A percentile compares a stretch with the other conserved stretches of the same genome.
Conservation (phyloP, 2,888 invertebrate genomes). For the Mayetiola destructor region DNA sequence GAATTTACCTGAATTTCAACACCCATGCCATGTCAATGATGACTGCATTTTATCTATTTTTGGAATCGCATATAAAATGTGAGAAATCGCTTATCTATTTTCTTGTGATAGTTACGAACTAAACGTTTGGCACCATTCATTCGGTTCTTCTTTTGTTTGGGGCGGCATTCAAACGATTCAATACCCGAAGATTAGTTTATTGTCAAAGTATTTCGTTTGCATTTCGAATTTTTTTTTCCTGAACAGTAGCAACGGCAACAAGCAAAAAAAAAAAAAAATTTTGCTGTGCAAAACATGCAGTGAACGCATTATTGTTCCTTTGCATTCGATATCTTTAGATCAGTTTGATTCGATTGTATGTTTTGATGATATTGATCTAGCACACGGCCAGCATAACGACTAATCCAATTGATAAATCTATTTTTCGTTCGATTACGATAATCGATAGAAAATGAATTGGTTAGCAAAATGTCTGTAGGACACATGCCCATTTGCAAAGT, state of each 20-base stretch:
- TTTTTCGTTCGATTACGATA: conserved; percentile 4
- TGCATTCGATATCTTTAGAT: too few species aligned
- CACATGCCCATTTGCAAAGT: neutral
- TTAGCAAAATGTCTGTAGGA: neutral
- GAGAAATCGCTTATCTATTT: conserved; percentile 1
- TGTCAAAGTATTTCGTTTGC: too few species aligned
- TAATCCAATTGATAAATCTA: conserved; percentile 7
- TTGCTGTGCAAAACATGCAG: too few species aligned
- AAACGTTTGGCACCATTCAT: too few species aligned
- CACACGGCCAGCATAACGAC: neutral
- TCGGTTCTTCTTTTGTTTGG: too few species aligned
- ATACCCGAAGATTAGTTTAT: too few species aligned
- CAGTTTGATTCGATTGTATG: neutral
- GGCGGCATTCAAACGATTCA: too few species aligned
- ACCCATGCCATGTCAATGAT: conserved; percentile 1
- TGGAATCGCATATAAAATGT: neutral
- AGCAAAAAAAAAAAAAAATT: too few species aligned
- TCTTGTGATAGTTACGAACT: too few species aligned
- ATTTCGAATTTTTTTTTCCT: too few species aligned
- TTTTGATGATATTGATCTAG: neutral
- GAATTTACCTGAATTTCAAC: neutral
- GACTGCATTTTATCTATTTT: neutral
- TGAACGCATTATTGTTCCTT: too few species aligned
- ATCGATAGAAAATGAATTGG: neutral
- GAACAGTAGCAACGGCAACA: neutral